phyloP scores from a whole-genome alignment of 2,113 vertebrate species.

The Sebastes schlegelii region DNA sequence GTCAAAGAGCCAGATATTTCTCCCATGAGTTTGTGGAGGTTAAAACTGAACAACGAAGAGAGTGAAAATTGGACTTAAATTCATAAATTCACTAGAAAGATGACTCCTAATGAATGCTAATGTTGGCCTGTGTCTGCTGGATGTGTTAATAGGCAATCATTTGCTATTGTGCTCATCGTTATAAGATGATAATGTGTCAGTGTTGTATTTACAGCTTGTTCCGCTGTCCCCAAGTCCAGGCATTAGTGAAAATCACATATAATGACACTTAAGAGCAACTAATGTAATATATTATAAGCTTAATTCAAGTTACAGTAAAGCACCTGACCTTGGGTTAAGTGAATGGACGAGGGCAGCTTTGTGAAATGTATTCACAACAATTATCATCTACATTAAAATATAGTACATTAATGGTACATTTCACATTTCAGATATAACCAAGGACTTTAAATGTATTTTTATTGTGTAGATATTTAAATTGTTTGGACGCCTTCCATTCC shows the following conservation, averaged over 20 bases:
- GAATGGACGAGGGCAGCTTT: not conserved
- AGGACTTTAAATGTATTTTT: not conserved
- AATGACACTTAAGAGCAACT: not conserved
- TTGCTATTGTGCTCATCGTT: not conserved
- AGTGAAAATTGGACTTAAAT: not conserved
- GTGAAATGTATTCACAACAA: constrained; percentile 8
- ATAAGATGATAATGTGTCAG: not conserved
- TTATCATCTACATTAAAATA: not conserved
- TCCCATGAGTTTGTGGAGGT: not conserved
- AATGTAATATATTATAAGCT: not conserved
- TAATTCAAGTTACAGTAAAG: not conserved
- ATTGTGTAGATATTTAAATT: not conserved
- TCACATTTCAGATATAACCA: not conserved
- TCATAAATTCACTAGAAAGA: not conserved
- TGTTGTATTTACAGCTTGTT: not conserved
- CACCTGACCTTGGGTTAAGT: constrained; percentile 6
- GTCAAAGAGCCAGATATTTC: not conserved
- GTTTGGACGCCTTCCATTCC: not conserved
- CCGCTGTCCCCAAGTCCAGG: not conserved
- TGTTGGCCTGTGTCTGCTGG: not conserved
- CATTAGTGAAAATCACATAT: constrained; percentile 1
- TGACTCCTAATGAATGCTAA: not conserved
- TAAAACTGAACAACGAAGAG: not conserved
- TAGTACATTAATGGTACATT: not conserved
- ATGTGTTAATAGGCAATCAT: not conserved